Evolutionary conservation across 1,140 invertebrate species (phyloP), one percentile per base, ranked within the genome.

Genomic region (Papilio xuthus): DNA sequence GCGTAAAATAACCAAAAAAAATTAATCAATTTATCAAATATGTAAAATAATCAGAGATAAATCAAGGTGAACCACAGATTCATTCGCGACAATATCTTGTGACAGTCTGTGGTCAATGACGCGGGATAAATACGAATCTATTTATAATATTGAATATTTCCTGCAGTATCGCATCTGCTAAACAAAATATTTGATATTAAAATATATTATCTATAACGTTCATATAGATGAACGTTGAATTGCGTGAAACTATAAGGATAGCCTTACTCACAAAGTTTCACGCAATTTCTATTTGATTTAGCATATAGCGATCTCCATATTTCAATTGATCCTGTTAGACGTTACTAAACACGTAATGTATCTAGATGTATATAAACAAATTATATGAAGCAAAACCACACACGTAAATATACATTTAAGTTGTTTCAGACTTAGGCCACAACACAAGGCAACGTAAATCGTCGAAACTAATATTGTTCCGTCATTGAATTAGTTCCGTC

Each of bases 111-210:
- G 60, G 60, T 67, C 60, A 67, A 10, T 67, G 60, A 15, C 60
- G 60, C 26, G 23, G 13, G 60, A 28, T 67, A 9, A 67, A 67
- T 28, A 67, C 60, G 28, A 67, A 28, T 67, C 60, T 67, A 67
- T 67, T 67, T 60, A 28, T 67, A 60, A 67, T 67, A 28, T 67
- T 67, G 26, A 67, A 67, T 67, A 67, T 67, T 67, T 67, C 60
- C 60, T 67, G 26, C 0, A 67, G 26, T 28, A 15, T 67, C 4
- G 4, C 60, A 67, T 67, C 60, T 67, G 60, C 26, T 67, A 67
- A 67, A 67, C 32, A 67, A 28, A 67, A 28, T 50, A 67, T 8
- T 18, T 67, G 1, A 67, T 28, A 28, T 28, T 28, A 67, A 23
- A 15, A 28, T 67, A 56, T 10, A 8, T n/a, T 53, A 2, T 7